Evolutionary conservation across 1,140 invertebrate genomes (phyloP).

Genomic region (Coelopa frigida): DNA sequence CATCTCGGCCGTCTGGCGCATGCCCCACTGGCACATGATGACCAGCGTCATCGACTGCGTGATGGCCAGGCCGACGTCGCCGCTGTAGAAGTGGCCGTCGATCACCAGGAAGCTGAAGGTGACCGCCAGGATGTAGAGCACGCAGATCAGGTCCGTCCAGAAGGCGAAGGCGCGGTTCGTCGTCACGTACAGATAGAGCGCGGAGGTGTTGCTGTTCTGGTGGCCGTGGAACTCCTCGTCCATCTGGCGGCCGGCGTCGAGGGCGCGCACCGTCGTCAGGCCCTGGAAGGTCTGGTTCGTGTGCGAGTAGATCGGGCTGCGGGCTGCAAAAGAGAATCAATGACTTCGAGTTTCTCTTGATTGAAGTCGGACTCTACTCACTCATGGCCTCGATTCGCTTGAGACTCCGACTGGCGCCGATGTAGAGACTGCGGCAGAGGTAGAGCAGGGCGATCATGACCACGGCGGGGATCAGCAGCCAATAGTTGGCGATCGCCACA

Average conservation of each 20-base stretch:
- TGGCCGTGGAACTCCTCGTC: slow-evolving; percentile 62
- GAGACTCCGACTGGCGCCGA: slow-evolving; percentile 67
- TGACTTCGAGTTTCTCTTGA: background rate
- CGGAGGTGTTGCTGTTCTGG: slow-evolving; percentile 63
- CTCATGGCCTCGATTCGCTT: slow-evolving; percentile 75
- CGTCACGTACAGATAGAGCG: slow-evolving; percentile 61
- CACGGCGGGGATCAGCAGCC: slow-evolving; percentile 64
- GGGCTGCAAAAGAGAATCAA: slow-evolving; percentile 47
- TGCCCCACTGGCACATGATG: slow-evolving; percentile 82
- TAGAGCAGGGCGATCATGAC: slow-evolving; percentile 60
- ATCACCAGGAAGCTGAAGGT: slow-evolving; percentile 43
- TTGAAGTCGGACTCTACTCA: slow-evolving; percentile 41
- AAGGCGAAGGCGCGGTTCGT: slow-evolving; percentile 57
- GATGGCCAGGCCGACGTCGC: slow-evolving; percentile 72
- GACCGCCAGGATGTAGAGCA: slow-evolving; percentile 53
- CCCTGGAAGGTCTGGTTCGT: slow-evolving; percentile 70
- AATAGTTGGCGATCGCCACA: slow-evolving; percentile 73
- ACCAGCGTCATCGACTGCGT: slow-evolving; percentile 73
- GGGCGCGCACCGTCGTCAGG: slow-evolving; percentile 70
- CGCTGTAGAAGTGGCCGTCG: slow-evolving; percentile 46
- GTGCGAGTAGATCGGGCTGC: slow-evolving; percentile 78
- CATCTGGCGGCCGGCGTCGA: slow-evolving; percentile 60
- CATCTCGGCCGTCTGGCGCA: slow-evolving; percentile 71
- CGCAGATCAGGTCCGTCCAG: slow-evolving; percentile 60
- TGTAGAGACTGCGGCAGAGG: slow-evolving; percentile 61